Evolutionary conservation across 1,140 invertebrate genomes (phyloP), one percentile per base, ranked within the genome.

Genomic region (Tyrophagus putrescentiae): DNA sequence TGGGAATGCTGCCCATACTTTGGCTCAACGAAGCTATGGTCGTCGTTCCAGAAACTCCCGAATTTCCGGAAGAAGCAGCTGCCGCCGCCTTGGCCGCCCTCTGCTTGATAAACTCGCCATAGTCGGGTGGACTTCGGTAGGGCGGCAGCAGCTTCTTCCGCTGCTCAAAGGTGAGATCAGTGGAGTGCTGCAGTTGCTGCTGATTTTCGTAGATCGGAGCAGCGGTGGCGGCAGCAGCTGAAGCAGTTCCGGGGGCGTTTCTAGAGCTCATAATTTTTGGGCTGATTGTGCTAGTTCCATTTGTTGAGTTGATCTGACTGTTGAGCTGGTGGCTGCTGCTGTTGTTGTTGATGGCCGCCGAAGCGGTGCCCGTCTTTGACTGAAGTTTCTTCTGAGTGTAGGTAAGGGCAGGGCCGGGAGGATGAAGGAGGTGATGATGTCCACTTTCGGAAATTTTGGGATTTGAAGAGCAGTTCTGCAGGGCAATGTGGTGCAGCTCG

Each of bases 161-260:
- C 28, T 61, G 57, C 13, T 62, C 59, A 62, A 21, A 62, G 9
- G 57, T 29, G 3, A 62, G 31, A 60, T 62, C 60, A 31, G 23
- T 62, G 16, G n/a, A 11, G 42, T 61, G 33, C 27, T n/a, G 21
- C 5, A 18, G 13, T 5, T 5, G 9, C 27, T n/a, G 21, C 36
- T 39, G 42, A 44, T 62, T 39, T 27, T 3, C 41, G 23, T 58
- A 41, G 25, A 39, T 44, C 13, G 39, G 56, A 1, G 25, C 39
- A 13, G 16, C 21, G n/a, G 45, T 25, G 23, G 45, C 23, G 6
- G 7, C 9, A 13, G 9, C 31, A 29, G 7, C 18, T 29, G 31
- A 48, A 7, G 45, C 21, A 48, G 21, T 48, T 50, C 16, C 9
- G 45, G 13, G 11, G 13, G 27, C 3, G 45, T 18, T 3, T 3